Evolutionary conservation across 2,797 vertebrate genomes (phyloP).

Genomic region (Onychomys arenicola): DNA sequence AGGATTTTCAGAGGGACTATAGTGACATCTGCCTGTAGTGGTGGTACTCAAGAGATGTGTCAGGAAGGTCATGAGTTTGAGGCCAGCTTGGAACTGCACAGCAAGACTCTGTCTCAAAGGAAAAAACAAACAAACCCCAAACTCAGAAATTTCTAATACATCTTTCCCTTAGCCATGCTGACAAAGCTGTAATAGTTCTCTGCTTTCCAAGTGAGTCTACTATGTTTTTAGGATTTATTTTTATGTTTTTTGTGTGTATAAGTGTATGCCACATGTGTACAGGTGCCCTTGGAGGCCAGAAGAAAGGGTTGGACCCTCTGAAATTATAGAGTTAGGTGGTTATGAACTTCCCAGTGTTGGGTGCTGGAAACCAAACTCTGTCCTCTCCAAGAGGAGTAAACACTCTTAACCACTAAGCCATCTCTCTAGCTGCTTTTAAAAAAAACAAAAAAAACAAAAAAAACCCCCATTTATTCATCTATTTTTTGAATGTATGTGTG

Average conservation of each 20-base stretch:
- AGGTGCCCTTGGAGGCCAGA: background rate
- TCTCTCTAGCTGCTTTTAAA: too few relatives aligned
- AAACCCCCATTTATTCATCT: too few relatives aligned
- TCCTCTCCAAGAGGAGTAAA: background rate
- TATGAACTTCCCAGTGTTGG: background rate
- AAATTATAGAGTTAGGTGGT: background rate
- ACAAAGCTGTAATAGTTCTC: background rate
- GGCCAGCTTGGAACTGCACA: background rate
- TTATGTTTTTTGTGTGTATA: background rate
- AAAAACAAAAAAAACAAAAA: too few relatives aligned
- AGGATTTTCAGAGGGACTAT: background rate
- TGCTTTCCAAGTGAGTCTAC: background rate
- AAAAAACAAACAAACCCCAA: background rate
- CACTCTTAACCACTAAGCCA: background rate
- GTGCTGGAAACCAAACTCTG: background rate
- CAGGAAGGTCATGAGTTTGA: background rate
- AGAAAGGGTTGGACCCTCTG: background rate
- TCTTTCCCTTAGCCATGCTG: background rate
- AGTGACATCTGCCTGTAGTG: background rate
- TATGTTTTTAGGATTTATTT: background rate
- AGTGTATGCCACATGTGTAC: background rate
- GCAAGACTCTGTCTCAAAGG: background rate
- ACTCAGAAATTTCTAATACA: background rate
- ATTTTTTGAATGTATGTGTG: too few relatives aligned
- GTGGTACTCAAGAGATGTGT: background rate